Conservation (phyloP, 2,797 vertebrate species). For the Diplodus sargus region DNA sequence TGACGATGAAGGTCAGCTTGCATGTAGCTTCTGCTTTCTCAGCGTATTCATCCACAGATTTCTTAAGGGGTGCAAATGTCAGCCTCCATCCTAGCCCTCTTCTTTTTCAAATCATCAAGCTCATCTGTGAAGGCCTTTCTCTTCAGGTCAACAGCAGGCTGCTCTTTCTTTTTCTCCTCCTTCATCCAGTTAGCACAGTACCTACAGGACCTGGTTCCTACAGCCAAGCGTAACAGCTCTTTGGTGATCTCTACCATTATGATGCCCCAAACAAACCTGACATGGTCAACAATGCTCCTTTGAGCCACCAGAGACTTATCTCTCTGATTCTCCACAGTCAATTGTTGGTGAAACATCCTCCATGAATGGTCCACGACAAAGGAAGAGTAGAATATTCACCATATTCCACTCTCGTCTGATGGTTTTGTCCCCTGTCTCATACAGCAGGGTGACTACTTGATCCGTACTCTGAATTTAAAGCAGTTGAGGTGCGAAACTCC, state of each 20-base stretch:
- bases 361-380: background rate
- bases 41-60: slow-evolving; percentile 10
- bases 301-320: background rate
- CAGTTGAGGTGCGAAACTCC: background rate
- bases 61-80: slow-evolving; percentile 26
- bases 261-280: background rate
- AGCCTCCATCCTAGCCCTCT: background rate
- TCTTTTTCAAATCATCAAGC: slow-evolving; percentile 19
- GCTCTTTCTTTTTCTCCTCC: slow-evolving; percentile 3
- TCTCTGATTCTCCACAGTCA: background rate
- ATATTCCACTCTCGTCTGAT: background rate
- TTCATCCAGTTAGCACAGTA: background rate
- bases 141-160: slow-evolving; percentile 18
- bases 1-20: slow-evolving; percentile 16
- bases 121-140: slow-evolving; percentile 11
- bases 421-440: background rate
- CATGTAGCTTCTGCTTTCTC: slow-evolving; percentile 11
- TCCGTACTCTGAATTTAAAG: background rate
- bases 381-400: background rate
- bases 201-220: background rate
- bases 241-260: background rate
- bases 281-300: slow-evolving; percentile 6
- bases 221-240: background rate
- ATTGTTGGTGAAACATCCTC: background rate
- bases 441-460: background rate